Evolutionary conservation across 2,888 invertebrate species (phyloP).

Genomic region (Bimastos eiseni): DNA sequence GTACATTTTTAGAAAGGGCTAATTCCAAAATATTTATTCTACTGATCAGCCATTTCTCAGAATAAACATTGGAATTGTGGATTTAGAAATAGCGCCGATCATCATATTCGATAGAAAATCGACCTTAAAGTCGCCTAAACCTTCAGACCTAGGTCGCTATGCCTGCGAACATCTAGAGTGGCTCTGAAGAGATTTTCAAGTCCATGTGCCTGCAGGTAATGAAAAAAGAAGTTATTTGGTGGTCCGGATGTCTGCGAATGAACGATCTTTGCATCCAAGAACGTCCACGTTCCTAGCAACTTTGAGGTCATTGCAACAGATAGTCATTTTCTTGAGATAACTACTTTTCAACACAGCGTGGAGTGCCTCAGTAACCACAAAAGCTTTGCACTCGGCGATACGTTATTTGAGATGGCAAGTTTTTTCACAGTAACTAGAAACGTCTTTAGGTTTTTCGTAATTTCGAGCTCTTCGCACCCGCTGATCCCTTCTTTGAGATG

Average conservation of each 20-base stretch:
- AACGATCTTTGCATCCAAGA: too few species aligned
- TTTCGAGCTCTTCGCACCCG: neutral
- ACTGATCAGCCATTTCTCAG: neutral
- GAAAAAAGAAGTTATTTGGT: neutral
- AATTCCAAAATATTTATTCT: neutral
- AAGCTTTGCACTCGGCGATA: neutral
- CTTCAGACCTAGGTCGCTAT: neutral
- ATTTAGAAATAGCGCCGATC: too few species aligned
- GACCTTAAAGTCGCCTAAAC: neutral
- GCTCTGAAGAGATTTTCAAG: neutral
- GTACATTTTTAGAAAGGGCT: neutral
- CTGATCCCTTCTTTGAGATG: slow-evolving; percentile 19
- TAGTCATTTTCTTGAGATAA: too few species aligned
- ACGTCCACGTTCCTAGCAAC: neutral
- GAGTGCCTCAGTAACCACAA: too few species aligned
- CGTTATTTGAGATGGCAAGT: neutral
- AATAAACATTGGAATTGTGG: neutral
- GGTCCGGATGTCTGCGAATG: neutral
- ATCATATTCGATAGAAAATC: neutral
- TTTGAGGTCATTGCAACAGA: neutral
- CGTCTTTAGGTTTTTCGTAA: neutral
- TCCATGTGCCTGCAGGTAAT: neutral
- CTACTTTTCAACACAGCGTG: too few species aligned
- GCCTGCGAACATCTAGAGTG: neutral
- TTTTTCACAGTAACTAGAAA: neutral